Evolutionary conservation across 2,797 vertebrate species (phyloP), one percentile per base, ranked within the genome.

Genomic region (Sebastiscus albofasciatus): DNA sequence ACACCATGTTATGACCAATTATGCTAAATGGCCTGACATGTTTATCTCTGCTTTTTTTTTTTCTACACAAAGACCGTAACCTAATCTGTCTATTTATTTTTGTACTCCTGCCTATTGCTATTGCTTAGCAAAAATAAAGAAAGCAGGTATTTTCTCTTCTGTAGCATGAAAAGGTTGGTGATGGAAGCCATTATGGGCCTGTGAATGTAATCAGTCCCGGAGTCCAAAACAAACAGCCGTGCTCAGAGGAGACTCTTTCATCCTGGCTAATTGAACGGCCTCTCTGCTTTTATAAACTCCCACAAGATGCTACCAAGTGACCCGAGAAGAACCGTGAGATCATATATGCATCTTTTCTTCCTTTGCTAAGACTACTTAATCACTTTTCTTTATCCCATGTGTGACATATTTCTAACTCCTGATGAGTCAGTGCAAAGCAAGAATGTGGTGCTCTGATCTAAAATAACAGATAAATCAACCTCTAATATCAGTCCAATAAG

Each of bases 221-320:
- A 81, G 76, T 87, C 85, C 84, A 83, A 79, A 85, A 88, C 86
- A 93, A 91, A 91, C 90, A 86, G 49, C 18, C 8, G 59, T 59
- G 75, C 39, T 81, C 80, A 56, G 73, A 6, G 61, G 78, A 81
- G 83, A 56, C 65, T 77, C 77, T 89, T 90, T 92, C 77, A 85
- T 87, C 81, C 18, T 4, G 24, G 58, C 33, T 83, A 84, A 87
- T 72, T 88, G 72, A 91, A 78, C 11, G 2, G 54, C 56, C 10
- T 49, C 75, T 67, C n/a, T 20, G 12, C 70, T 77, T 31, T 79
- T 71, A 54, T 34, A 72, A 68, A 69, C 54, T 74, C 49, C 14
- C 65, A 34, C 20, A 31, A 68, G 52, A 77, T 5, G 26, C 56
- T n/a, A 67, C 60, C 24, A 7, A 81, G 69, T 68, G 75, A 65